Evolutionary conservation across 1,140 invertebrate genomes (phyloP), one percentile per base, ranked within the genome.

Genomic region (Drosophila rhopaloa): DNA sequence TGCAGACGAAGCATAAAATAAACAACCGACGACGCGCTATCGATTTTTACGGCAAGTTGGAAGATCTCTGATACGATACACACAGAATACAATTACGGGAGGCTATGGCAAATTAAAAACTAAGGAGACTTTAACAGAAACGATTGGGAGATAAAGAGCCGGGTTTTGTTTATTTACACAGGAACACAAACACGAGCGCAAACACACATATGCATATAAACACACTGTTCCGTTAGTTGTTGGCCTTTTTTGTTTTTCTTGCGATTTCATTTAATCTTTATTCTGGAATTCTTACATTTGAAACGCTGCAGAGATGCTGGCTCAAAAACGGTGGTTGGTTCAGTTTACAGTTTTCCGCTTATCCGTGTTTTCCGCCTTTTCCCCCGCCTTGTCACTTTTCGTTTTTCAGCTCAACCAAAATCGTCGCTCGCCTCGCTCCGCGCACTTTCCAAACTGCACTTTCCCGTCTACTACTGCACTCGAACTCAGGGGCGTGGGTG

Each of bases 1-100:
- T 88, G 83, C 83, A 86, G 83, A 86, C 83, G 83, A 88, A 88
- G 83, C 83, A 88, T 86, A 88, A 88, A 86, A 88, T 86, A 86
- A 86, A 86, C 83, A 88, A 88, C 75, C 66, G 57, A 59, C 79
- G 73, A 74, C 73, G 81, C 81, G 76, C 68, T 88, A 88, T 88
- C 68, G 84, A 88, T 88, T 89, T 88, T 89, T 89, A 71, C 74
- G 67, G 55, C 63, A 81, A 57, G 57, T 65, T 76, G 83, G 50
- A 37, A 82, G 76, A 82, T 79, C 67, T 62, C 48, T 68, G 57
- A 70, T 50, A 68, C 54, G 57, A 70, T 50, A 68, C 54, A 70
- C 40, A 67, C 37, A 44, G 19, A 58, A 10, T 14, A 27, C 27
- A 35, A 35, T 13, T n/a, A 56, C 13, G 41, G 6, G 40, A 51